Percentiles rank a stretch among this genome's conserved stretches.
phyloP scores from a whole-genome alignment of 2,888 invertebrate genomes.

The Liodrosophila aerea region DNA sequence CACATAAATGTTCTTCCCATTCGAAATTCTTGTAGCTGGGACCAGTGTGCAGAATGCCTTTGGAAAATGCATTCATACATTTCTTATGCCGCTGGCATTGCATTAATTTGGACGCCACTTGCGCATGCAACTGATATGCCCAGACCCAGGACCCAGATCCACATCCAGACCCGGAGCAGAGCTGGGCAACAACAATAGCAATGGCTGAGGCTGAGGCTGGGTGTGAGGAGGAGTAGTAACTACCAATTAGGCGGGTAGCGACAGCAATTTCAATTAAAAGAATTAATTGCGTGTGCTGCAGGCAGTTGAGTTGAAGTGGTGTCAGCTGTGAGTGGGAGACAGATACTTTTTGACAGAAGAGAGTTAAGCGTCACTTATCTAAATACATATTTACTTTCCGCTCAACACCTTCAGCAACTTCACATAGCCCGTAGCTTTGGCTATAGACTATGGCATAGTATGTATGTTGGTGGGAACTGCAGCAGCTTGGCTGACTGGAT shows the following conservation, averaged over 20 bases:
- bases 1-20: too few relatives aligned
- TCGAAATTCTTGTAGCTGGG: constrained; percentile 5
- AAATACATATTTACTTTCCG: constrained; percentile 67
- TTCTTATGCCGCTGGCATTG: constrained; percentile 44
- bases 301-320: constrained; percentile 50
- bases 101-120: constrained; percentile 69
- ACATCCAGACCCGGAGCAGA: too few relatives aligned
- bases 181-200: too few relatives aligned
- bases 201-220: too few relatives aligned
- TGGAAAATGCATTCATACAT: constrained; percentile 53
- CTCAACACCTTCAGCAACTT: constrained; percentile 17
- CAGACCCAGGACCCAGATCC: constrained; percentile 10
- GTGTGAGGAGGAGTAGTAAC: constrained; percentile 46
- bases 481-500: constrained; percentile 18
- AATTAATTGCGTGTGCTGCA: constrained; percentile 73
- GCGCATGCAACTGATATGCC: constrained; percentile 66
- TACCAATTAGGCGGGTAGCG: constrained; percentile 75
- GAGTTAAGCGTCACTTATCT: constrained; percentile 70
- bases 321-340: background rate
- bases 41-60: constrained; percentile 45
- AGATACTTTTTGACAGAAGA: constrained; percentile 28
- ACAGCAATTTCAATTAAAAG: constrained; percentile 75
- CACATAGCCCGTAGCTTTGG: constrained; percentile 39
- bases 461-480: constrained; percentile 37
- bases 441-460: constrained; percentile 8